A percentile compares a stretch with the other conserved stretches of the same genome.
phyloP scores from a whole-genome alignment of 2,113 vertebrate species.

The Onychostruthus taczanowskii region DNA sequence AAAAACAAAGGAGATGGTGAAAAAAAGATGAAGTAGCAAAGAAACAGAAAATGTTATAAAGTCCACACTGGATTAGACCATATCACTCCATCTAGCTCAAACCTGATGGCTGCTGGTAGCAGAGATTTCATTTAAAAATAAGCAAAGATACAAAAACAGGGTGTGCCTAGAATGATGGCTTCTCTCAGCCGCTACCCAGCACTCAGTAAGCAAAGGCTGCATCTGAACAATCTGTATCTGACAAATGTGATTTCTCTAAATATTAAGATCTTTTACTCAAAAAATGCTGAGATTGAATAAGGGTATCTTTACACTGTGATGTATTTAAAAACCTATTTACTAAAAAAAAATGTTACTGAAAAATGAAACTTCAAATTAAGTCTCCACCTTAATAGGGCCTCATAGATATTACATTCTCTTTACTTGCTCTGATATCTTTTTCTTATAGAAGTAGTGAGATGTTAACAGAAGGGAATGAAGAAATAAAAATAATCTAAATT shows the following conservation, averaged over 20 bases:
- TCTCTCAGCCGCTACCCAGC: rapidly evolving
- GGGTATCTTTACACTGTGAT: neutral
- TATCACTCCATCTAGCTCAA: neutral
- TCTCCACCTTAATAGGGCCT: neutral
- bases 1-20: neutral
- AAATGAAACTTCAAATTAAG: neutral
- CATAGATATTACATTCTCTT: neutral
- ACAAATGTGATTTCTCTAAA: neutral
- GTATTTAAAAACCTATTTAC: neutral
- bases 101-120: neutral
- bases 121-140: neutral
- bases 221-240: neutral
- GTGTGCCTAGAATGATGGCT: rapidly evolving
- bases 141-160: neutral
- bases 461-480: neutral
- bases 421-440: neutral
- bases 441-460: neutral
- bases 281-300: neutral
- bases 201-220: neutral
- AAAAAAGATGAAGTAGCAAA: neutral
- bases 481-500: neutral
- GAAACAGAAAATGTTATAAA: neutral
- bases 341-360: neutral
- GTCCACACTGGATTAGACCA: neutral
- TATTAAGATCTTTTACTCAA: neutral